phyloP scores from a whole-genome alignment of 2,113 vertebrate genomes.

The Platanista minor region DNA sequence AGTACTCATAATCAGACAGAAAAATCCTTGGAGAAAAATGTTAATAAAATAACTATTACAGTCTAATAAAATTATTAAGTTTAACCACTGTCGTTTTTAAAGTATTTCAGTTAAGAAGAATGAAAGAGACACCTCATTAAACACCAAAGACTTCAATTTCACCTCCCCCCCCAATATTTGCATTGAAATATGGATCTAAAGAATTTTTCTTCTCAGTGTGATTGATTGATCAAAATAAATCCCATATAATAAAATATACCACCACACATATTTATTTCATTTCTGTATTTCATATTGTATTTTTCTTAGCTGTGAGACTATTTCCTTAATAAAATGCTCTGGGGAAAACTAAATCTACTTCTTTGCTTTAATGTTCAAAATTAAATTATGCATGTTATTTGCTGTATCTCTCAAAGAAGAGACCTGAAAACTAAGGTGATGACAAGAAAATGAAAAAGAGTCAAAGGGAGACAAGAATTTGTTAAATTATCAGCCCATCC shows the following conservation, averaged over 20 bases:
- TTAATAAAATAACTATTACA: constrained; percentile 86
- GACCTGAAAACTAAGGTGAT: not conserved
- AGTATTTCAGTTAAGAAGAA: constrained; percentile 76
- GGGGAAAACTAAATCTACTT: constrained; percentile 15
- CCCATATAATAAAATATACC: constrained; percentile 64
- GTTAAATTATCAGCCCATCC: not conserved
- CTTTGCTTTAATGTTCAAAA: not conserved
- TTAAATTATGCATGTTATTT: not conserved
- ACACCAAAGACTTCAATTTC: constrained; percentile 52
- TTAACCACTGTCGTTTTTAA: constrained; percentile 77
- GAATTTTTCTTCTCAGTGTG: constrained; percentile 58
- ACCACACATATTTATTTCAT: not conserved
- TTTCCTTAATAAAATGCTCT: constrained; percentile 69
- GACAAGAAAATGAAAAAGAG: not conserved
- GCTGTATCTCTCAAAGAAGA: not conserved
- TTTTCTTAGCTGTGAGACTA: constrained; percentile 61
- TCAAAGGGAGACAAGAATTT: not conserved
- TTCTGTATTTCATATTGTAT: constrained; percentile 57
- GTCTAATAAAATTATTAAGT: constrained; percentile 83
- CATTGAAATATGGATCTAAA: constrained; percentile 70
- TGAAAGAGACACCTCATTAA: constrained; percentile 75
- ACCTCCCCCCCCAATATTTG: constrained; percentile 67
- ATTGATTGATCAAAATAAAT: constrained; percentile 70
- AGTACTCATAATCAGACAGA: constrained; percentile 94
- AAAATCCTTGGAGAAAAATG: constrained; percentile 91